Evolutionary conservation across 2,888 invertebrate genomes (phyloP), one percentile per base, ranked within the genome.

Genomic region (Lymantria monacha): DNA sequence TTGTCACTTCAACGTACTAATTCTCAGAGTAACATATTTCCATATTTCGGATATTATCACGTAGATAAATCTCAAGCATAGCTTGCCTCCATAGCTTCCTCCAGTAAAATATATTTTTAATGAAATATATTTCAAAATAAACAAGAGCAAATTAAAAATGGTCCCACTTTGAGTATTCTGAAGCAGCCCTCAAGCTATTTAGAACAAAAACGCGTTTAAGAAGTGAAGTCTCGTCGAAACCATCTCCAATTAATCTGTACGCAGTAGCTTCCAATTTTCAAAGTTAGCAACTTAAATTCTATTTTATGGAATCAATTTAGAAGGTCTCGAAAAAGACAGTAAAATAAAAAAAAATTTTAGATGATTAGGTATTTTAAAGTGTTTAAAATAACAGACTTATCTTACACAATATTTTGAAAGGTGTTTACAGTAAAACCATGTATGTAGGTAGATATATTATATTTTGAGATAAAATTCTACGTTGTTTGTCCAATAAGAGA

Each of bases 101-200:
- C n/a, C n/a, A n/a, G n/a, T n/a, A n/a, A n/a, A 22, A 22, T 22
- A 22, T 22, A 22, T 22, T 22, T 22, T 3, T 22, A 22, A 3
- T 3, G 22, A 22, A 22, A 22, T 22, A 22, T 22, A 22, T 2
- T 22, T 22, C 22, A 22, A 22, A 22, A 22, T 22, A 5, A 3
- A 22, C 22, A 22, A 22, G 5, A 22, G 22, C 22, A 22, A 54
- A 67, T 58, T 63, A 63, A 22, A 36, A 42, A 42, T 38, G 46
- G 42, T 45, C 46, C 55, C 44, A 36, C 60, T 69, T 67, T 74
- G 68, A 73, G 72, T 74, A 74, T 73, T 73, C 70, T 72, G 67
- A 65, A 63, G 57, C 46, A 48, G 49, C 55, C 61, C 55, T 53
- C 40, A 33, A 72, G 62, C 51, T 48, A 66, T 69, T 69, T 64